Base-by-base conservation (phyloP, 2,888 invertebrate species). In the Pammene fasciana region DNA sequence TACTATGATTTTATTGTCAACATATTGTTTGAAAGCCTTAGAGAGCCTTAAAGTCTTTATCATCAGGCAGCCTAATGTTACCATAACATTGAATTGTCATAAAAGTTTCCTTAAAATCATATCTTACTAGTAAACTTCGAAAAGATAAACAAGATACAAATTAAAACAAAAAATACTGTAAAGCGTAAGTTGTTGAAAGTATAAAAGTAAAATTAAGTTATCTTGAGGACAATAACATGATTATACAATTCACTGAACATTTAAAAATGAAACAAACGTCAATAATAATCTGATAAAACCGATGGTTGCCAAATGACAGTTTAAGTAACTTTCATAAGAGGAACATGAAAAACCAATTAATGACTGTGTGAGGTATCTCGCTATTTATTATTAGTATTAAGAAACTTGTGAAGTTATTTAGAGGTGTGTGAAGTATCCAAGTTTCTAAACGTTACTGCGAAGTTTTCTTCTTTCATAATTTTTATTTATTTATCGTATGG, bases 321-420 rank as follows among this genome's bases (percentile, higher is more conserved):
- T 45, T n/a, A 59, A 59, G 13, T 34, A 45, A 45, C 45, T 59
- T 59, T 59, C 59, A 41, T 45, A 59, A 45, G 10, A 59, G 6
- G 43, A 59, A 45, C 59, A 59, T 45, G 59, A 34, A 59, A 59
- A 59, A 45, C 5, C 59, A 45, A 26, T 59, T 59, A 59, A 59
- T 59, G 45, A 45, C 26, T 45, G 45, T 34, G 41, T 57, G 56
- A 4, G 41, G 18, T 8, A 18, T 14, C 14, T 13, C 7, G n/a
- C 45, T 59, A 59, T 59, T 59, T 59, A 59, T 45, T 59, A 59
- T 59, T 45, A 45, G 5, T 45, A 59, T 59, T 45, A 45, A 59
- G 59, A 57, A 57, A 45, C 45, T 59, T 59, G 59, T 59, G 45
- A 45, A 59, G 26, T n/a, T n/a, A 26, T 45, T 14, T n/a, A 34